A percentile compares a stretch with the other conserved stretches of the same genome.
Evolutionary conservation across 1,140 invertebrate species (phyloP).

Genomic region (Penaeus vannamei): DNA sequence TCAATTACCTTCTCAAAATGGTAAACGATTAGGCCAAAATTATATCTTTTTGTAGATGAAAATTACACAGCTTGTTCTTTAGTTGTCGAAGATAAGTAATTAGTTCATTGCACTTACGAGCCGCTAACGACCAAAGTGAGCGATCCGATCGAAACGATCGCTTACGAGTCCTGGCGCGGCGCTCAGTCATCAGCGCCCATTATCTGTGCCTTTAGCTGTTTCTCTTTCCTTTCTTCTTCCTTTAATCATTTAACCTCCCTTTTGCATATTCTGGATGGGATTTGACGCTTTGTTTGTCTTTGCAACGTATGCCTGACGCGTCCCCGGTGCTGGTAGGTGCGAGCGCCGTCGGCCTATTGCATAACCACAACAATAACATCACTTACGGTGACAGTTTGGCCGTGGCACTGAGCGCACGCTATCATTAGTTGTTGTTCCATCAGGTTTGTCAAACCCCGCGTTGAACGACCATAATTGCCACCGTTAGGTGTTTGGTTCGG

Average conservation of each 20-base stretch:
- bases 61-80: conserved; percentile 43
- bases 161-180: too few relatives aligned
- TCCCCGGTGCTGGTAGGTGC: too few relatives aligned
- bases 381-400: background rate
- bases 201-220: too few relatives aligned
- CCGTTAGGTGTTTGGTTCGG: conserved; percentile 29
- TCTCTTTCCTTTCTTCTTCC: too few relatives aligned
- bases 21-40: conserved; percentile 54
- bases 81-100: conserved; percentile 41
- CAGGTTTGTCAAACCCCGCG: conserved; percentile 32
- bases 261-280: too few relatives aligned
- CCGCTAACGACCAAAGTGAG: background rate
- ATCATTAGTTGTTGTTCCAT: conserved; percentile 54
- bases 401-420: conserved; percentile 11
- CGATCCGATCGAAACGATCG: too few relatives aligned
- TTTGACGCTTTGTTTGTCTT: too few relatives aligned
- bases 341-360: too few relatives aligned
- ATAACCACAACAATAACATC: too few relatives aligned
- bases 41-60: conserved; percentile 38
- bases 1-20: conserved; percentile 59
- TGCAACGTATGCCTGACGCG: too few relatives aligned
- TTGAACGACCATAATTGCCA: conserved; percentile 46
- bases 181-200: too few relatives aligned
- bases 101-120: conserved; percentile 26
- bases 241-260: too few relatives aligned